Conservation (phyloP, 2,113 vertebrate genomes). For the Setophaga kirtlandii region DNA sequence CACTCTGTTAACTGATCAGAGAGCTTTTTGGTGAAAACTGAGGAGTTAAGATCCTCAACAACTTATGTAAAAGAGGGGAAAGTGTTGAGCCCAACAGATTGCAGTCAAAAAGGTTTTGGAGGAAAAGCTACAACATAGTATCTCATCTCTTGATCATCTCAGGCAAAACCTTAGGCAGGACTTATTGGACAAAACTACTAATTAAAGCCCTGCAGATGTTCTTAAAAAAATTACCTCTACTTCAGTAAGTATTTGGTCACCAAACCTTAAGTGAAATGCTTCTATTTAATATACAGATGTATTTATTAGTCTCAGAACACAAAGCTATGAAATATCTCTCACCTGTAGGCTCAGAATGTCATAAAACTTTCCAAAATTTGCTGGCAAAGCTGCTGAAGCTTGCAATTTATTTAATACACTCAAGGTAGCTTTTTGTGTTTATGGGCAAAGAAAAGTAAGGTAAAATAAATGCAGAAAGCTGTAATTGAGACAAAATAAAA, state of each 20-base stretch:
- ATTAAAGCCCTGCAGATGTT: background rate
- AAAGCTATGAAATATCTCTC: background rate
- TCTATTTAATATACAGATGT: background rate
- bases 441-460: background rate
- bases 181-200: background rate
- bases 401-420: background rate
- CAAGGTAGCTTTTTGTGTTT: background rate
- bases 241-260: background rate
- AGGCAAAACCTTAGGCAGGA: background rate
- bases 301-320: background rate
- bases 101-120: background rate
- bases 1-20: background rate
- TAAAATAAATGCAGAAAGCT: background rate
- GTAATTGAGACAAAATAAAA: background rate
- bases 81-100: background rate
- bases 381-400: conserved; percentile 8
- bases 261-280: background rate
- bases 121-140: background rate
- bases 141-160: background rate
- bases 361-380: background rate
- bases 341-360: background rate
- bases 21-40: background rate
- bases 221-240: too few species aligned
- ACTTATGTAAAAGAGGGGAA: background rate
- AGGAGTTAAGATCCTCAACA: background rate